Evolutionary conservation across 1,140 invertebrate genomes (phyloP).

Genomic region (Planococcus citri): DNA sequence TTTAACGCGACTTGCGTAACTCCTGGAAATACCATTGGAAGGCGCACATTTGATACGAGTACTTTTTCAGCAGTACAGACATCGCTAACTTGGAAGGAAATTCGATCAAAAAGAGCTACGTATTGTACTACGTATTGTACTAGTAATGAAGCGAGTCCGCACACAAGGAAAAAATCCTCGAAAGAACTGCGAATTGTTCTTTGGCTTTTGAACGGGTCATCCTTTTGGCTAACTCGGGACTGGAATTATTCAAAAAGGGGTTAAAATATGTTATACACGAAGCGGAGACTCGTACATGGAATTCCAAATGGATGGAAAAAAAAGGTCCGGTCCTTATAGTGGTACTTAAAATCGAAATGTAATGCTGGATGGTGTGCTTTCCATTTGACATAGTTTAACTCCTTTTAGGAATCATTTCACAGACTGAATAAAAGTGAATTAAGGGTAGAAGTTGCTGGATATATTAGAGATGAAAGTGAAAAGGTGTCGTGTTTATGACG

Average conservation of each 20-base stretch:
- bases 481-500: not conserved
- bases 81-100: too few relatives aligned
- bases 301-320: not conserved
- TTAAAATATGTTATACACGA: not conserved
- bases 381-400: not conserved
- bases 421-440: not conserved
- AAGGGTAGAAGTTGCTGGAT: not conserved
- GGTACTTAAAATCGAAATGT: not conserved
- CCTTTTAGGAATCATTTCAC: not conserved
- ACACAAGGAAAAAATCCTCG: too few relatives aligned
- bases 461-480: not conserved
- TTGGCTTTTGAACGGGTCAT: not conserved
- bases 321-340: not conserved
- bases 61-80: too few relatives aligned
- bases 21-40: too few relatives aligned
- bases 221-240: not conserved
- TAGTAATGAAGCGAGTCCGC: too few relatives aligned
- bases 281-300: not conserved
- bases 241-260: constrained; percentile 7
- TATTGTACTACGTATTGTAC: too few relatives aligned
- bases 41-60: too few relatives aligned
- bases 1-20: too few relatives aligned
- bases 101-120: too few relatives aligned
- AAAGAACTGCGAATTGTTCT: too few relatives aligned
- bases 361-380: not conserved